Evolutionary conservation across 2,888 invertebrate genomes (phyloP).

Genomic region (Trilocha varians): DNA sequence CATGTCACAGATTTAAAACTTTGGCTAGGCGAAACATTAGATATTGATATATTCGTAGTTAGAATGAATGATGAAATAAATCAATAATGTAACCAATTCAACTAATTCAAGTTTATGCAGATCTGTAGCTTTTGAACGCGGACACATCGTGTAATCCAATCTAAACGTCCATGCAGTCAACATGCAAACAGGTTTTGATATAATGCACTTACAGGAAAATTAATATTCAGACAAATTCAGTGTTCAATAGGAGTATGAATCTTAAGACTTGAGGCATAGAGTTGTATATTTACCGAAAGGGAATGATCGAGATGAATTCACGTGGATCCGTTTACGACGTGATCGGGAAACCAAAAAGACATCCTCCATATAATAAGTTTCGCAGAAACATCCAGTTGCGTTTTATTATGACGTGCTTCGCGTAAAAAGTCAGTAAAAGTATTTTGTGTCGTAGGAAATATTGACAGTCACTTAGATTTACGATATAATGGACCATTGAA

Average conservation of each 20-base stretch:
- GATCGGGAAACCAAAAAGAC: conserved; percentile 31
- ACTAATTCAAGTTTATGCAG: no score
- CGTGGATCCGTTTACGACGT: conserved; percentile 24
- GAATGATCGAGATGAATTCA: conserved; percentile 19
- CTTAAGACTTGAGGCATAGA: neutral
- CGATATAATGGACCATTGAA: neutral
- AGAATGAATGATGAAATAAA: no score
- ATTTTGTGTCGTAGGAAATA: conserved; percentile 24
- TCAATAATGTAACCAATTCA: neutral
- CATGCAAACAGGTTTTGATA: neutral
- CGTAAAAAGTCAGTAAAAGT: conserved; percentile 26
- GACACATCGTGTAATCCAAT: no score
- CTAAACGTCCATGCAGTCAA: no score
- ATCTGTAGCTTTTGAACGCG: no score
- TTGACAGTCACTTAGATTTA: neutral
- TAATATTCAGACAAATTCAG: neutral
- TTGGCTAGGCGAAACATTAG: no score
- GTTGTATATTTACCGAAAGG: conserved; percentile 13
- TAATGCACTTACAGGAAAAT: neutral
- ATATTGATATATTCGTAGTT: no score
- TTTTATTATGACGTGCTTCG: conserved; percentile 13
- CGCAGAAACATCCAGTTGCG: conserved; percentile 18
- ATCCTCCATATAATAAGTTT: conserved; percentile 26
- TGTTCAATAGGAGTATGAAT: neutral
- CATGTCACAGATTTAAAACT: no score